Evolutionary conservation across 2,797 vertebrate species (phyloP).

Genomic region (Sparus aurata): DNA sequence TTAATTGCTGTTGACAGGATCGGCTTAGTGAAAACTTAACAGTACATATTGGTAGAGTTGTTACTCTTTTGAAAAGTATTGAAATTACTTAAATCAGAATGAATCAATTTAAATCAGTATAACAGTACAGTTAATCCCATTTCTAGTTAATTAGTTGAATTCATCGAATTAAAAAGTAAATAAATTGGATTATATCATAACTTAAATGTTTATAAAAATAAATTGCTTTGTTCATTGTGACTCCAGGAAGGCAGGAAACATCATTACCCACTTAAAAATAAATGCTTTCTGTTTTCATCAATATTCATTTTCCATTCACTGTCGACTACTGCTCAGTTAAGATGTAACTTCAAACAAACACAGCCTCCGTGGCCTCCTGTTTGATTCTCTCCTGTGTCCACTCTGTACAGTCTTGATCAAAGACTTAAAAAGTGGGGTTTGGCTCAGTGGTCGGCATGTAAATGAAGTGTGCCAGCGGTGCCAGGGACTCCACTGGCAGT

Average conservation of each 20-base stretch:
- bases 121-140: neutral
- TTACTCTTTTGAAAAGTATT: neutral
- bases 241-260: neutral
- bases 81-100: neutral
- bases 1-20: neutral
- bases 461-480: conserved; percentile 12
- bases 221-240: neutral
- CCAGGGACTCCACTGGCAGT: neutral
- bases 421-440: conserved; percentile 27
- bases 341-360: neutral
- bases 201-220: neutral
- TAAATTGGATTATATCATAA: neutral
- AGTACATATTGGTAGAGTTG: neutral
- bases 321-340: neutral
- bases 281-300: neutral
- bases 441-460: conserved; percentile 1
- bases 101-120: neutral
- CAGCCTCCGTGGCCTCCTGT: neutral
- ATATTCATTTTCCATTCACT: neutral
- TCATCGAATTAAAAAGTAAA: neutral
- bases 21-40: neutral
- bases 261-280: neutral
- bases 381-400: conserved; percentile 2
- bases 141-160: too few species aligned
- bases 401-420: conserved; percentile 36